These are phyloP conservation scores for Silurus aristotelis DNA, from an alignment of 2,797 vertebrate species.

Conservation along the genomic window DNA sequence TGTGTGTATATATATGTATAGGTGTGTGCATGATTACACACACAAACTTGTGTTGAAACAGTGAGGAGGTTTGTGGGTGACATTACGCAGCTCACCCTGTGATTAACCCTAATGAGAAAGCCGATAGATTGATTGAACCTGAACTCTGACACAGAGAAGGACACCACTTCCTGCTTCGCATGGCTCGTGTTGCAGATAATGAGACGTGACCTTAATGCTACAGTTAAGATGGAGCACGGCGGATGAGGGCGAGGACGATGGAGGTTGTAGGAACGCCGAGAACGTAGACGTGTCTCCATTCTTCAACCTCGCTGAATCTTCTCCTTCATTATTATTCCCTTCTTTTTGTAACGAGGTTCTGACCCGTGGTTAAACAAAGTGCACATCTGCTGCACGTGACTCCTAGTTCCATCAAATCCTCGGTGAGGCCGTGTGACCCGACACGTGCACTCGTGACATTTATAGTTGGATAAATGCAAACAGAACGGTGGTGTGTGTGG, in stretches of 20 bases:
- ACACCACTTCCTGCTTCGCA: constrained; percentile 53
- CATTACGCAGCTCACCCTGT: constrained; percentile 77
- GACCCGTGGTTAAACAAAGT: constrained; percentile 15
- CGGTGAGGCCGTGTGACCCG: neutral
- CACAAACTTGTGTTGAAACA: too few species aligned
- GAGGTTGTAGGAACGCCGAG: neutral
- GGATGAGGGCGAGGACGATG: neutral
- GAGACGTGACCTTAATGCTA: constrained; percentile 38
- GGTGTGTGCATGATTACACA: too few species aligned
- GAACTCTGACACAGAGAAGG: constrained; percentile 67
- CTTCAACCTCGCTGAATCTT: neutral
- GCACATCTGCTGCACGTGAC: neutral
- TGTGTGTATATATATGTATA: too few species aligned
- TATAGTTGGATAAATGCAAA: constrained; percentile 26
- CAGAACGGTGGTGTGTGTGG: neutral
- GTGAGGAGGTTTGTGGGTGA: constrained; percentile 71
- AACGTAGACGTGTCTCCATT: constrained; percentile 2
- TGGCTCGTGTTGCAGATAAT: constrained; percentile 50
- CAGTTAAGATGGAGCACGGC: constrained; percentile 29
- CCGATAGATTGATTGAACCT: constrained; percentile 78
- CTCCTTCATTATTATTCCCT: neutral
- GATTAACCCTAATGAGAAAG: constrained; percentile 77
- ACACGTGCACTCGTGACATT: constrained; percentile 12
- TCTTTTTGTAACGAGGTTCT: neutral
- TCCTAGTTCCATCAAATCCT: constrained; percentile 16